phyloP scores from a whole-genome alignment of 2,797 vertebrate genomes.

The Synaphobranchus kaupii region DNA sequence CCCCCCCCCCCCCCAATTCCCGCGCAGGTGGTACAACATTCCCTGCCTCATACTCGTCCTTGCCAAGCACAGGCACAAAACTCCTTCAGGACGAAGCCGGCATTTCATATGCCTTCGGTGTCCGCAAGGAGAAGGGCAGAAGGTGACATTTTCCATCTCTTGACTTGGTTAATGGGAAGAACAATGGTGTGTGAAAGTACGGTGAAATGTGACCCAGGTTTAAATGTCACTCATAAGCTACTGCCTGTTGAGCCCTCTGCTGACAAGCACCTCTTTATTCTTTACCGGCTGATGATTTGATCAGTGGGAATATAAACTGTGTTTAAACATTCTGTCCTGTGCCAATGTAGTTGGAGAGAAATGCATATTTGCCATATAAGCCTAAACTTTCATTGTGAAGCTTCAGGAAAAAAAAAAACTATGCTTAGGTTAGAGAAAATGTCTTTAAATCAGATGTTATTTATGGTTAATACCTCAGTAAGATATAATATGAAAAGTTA shows the following conservation, averaged over 20 bases:
- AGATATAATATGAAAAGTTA: background rate
- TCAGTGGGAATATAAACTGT: background rate
- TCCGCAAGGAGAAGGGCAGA: background rate
- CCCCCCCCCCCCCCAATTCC: constrained; percentile 37
- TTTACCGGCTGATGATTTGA: background rate
- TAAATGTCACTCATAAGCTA: background rate
- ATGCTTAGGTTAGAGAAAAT: background rate
- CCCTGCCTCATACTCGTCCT: constrained; percentile 33
- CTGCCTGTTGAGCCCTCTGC: background rate
- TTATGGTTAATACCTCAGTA: constrained; percentile 14
- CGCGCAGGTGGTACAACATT: constrained; percentile 25
- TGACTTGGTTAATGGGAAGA: background rate
- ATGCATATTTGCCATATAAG: background rate
- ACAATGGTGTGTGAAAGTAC: background rate
- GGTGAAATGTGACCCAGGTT: background rate
- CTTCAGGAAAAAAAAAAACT: background rate
- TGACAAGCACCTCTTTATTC: background rate
- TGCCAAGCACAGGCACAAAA: background rate
- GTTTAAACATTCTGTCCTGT: background rate
- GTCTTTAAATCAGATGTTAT: constrained; percentile 16
- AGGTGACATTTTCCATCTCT: background rate
- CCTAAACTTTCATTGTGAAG: background rate
- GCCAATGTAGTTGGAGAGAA: background rate
- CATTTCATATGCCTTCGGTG: background rate
- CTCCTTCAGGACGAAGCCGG: background rate